phyloP scores from a whole-genome alignment of 2,797 vertebrate genomes.

The Graptemys geographica region DNA sequence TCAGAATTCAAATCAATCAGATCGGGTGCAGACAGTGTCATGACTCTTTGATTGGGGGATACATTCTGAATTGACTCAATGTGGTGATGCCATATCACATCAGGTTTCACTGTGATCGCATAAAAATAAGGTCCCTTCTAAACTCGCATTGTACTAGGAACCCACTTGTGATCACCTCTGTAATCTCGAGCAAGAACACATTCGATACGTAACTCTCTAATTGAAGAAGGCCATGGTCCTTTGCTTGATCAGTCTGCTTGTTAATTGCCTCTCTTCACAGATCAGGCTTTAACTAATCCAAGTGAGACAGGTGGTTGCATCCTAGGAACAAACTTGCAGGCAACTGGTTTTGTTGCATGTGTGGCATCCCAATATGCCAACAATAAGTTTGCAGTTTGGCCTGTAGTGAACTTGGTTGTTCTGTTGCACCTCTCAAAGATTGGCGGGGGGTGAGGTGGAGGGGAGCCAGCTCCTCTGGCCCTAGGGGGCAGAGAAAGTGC shows the following conservation, averaged over 20 bases:
- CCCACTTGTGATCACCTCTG: not conserved
- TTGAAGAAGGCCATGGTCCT: not conserved
- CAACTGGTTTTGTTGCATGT: not conserved
- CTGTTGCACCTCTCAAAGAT: not conserved
- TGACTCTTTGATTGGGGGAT: not conserved
- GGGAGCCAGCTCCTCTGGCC: too few species aligned
- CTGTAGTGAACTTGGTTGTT: not conserved
- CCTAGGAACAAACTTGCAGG: not conserved
- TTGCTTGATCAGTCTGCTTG: not conserved
- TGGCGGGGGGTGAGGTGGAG: fast-evolving
- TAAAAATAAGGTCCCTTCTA: not conserved
- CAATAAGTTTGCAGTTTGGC: not conserved
- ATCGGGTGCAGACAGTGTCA: not conserved
- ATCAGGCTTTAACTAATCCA: not conserved
- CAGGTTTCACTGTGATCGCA: not conserved
- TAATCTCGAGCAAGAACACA: not conserved
- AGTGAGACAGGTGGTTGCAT: not conserved
- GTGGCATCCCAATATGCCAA: not conserved
- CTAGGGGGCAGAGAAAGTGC: too few species aligned
- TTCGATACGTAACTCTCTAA: not conserved
- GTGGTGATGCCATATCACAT: not conserved
- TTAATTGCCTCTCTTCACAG: not conserved
- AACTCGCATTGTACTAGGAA: not conserved
- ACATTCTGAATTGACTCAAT: not conserved
- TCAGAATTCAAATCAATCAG: not conserved